phyloP scores from a whole-genome alignment of 2,797 vertebrate species.

The Alca torda region DNA sequence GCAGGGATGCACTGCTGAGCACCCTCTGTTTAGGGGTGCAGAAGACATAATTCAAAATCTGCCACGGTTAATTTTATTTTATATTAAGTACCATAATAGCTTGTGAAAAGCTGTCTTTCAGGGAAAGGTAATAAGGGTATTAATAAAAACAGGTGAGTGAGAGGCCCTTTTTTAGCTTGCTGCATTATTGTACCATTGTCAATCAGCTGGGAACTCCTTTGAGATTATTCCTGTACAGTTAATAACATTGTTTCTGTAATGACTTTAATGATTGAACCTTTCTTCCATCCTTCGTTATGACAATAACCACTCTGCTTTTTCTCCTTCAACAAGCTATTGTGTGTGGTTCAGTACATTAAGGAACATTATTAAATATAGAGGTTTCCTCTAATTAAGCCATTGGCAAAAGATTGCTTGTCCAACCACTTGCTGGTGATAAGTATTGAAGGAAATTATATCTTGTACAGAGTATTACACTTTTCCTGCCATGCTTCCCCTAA shows the following conservation, averaged over 20 bases:
- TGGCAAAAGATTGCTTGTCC: conserved; percentile 35
- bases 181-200: conserved; percentile 37
- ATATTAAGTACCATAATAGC: not conserved
- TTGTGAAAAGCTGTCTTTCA: conserved; percentile 38
- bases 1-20: not conserved
- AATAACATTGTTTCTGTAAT: conserved; percentile 58
- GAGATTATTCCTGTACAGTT: conserved; percentile 30
- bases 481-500: not conserved
- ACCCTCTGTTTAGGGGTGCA: not conserved
- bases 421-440: conserved; percentile 14
- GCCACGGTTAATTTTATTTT: not conserved
- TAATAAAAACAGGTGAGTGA: conserved; percentile 45
- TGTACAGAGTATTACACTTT: not conserved
- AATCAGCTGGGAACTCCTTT: conserved; percentile 19
- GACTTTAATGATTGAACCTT: conserved; percentile 40
- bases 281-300: conserved; percentile 30
- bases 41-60: not conserved
- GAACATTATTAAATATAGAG: conserved; percentile 33
- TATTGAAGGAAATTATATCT: conserved; percentile 8
- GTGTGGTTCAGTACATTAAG: conserved; percentile 12
- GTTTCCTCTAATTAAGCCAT: conserved; percentile 46
- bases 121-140: conserved; percentile 7
- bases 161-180: not conserved
- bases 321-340: not conserved
- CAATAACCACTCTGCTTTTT: conserved; percentile 17